Percentiles rank a stretch among this genome's conserved stretches.
These are phyloP conservation scores for Cynodonichthys magdalenae DNA, from an alignment of 2,797 vertebrate genomes.

Conservation along the genomic window DNA sequence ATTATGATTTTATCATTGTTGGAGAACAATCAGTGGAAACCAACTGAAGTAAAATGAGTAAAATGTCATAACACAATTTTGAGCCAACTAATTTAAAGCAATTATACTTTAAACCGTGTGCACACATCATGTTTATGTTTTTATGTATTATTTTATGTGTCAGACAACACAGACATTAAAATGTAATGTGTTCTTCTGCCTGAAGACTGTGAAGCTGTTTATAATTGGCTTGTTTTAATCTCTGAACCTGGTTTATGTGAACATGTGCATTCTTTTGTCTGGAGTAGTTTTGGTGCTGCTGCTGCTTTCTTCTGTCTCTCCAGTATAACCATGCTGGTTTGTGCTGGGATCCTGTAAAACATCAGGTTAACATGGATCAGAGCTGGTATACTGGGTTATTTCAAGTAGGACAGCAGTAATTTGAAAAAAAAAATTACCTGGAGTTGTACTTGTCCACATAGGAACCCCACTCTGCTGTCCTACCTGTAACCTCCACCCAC, in stretches of 20 bases:
- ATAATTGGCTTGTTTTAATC: slow-evolving; percentile 19
- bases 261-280: slow-evolving; percentile 87
- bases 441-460: slow-evolving; percentile 18
- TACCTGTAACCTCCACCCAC: slow-evolving; percentile 75
- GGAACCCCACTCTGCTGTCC: slow-evolving; percentile 3
- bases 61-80: slow-evolving; percentile 40
- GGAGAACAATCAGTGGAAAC: too few relatives aligned
- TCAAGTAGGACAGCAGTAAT: neutral
- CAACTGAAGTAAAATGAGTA: slow-evolving; percentile 21
- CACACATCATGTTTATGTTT: slow-evolving; percentile 8
- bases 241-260: neutral
- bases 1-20: too few relatives aligned
- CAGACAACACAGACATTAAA: too few relatives aligned
- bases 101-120: slow-evolving; percentile 53
- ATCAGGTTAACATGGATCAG: slow-evolving; percentile 8
- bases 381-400: neutral
- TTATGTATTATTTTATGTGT: neutral
- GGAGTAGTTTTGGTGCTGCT: slow-evolving; percentile 79
- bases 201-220: too few relatives aligned
- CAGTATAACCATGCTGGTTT: slow-evolving; percentile 81
- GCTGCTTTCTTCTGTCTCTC: slow-evolving; percentile 43
- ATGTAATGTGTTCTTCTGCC: too few relatives aligned
- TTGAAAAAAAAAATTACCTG: slow-evolving; percentile 44
- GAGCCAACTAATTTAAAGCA: slow-evolving; percentile 25
- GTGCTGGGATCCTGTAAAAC: slow-evolving; percentile 75